A percentile compares a stretch with the other conserved stretches of the same genome.
Evolutionary conservation across 2,888 invertebrate species (phyloP).

Genomic region (Scaptodrosophila latifasciaeformis): DNA sequence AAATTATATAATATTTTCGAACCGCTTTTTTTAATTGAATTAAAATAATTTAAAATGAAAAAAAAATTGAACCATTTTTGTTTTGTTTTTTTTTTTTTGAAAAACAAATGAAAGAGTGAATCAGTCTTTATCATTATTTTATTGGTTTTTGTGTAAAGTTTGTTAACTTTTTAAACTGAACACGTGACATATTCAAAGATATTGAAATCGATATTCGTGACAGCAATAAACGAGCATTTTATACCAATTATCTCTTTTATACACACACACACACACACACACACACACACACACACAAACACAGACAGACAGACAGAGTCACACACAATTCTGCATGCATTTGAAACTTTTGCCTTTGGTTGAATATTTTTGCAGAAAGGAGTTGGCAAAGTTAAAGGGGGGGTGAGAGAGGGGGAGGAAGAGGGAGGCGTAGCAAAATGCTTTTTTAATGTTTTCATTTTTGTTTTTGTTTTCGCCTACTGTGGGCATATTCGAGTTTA

Average conservation of each 20-base stretch:
- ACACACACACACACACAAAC: slow-evolving; percentile 8
- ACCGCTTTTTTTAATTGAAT: no score
- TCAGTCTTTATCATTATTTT: no score
- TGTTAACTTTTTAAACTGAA: background rate
- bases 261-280: slow-evolving; percentile 25
- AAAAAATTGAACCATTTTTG: no score
- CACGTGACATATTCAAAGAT: slow-evolving; percentile 61
- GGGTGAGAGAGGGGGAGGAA: no score
- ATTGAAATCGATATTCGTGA: slow-evolving; percentile 62
- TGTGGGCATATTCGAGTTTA: background rate
- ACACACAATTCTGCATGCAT: slow-evolving; percentile 24
- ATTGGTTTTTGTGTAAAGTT: background rate
- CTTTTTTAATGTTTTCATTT: slow-evolving; percentile 50
- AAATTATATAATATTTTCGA: no score
- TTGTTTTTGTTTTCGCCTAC: slow-evolving; percentile 14
- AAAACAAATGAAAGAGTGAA: no score
- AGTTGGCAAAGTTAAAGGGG: no score
- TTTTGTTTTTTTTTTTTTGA: no score
- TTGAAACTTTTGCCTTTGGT: background rate
- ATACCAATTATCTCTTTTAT: slow-evolving; percentile 52
- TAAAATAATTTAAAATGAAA: no score
- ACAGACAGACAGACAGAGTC: background rate
- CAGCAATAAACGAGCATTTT: slow-evolving; percentile 59
- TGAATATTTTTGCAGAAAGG: no score
- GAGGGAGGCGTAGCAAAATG: slow-evolving; percentile 52